Percentiles rank a stretch among this genome's conserved stretches.
Conservation (phyloP, 2,888 invertebrate genomes). For the Ariolimax columbianus region DNA sequence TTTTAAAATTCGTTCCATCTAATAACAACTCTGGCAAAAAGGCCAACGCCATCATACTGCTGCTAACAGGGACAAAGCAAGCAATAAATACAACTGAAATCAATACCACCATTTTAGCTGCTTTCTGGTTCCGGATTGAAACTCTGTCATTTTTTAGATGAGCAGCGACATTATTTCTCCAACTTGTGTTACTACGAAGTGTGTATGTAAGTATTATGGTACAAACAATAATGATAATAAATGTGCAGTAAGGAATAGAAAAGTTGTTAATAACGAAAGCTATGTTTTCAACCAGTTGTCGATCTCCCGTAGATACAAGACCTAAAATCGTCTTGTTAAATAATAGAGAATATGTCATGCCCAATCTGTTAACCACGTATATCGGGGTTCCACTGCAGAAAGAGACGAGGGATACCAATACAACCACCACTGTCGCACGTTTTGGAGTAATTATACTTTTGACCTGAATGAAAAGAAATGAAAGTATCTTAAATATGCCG, state of each 20-base stretch:
- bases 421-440: neutral
- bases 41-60: neutral
- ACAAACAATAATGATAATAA: no score
- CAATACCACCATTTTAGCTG: no score
- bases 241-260: no score
- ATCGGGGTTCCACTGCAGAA: neutral
- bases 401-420: neutral
- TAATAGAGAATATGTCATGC: neutral
- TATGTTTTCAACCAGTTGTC: neutral
- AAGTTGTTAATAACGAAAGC: neutral
- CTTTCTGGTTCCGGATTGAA: no score
- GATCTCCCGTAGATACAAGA: neutral
- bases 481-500: no score
- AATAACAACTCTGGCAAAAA: neutral
- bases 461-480: no score
- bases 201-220: no score
- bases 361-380: neutral
- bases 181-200: no score
- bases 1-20: neutral
- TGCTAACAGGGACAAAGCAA: neutral
- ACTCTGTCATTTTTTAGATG: no score
- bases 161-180: no score
- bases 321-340: neutral
- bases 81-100: neutral
- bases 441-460: neutral